Percentiles rank a stretch among this genome's conserved stretches.
Conservation (phyloP, 2,113 vertebrate species). For the Cheirogaleus medius region DNA sequence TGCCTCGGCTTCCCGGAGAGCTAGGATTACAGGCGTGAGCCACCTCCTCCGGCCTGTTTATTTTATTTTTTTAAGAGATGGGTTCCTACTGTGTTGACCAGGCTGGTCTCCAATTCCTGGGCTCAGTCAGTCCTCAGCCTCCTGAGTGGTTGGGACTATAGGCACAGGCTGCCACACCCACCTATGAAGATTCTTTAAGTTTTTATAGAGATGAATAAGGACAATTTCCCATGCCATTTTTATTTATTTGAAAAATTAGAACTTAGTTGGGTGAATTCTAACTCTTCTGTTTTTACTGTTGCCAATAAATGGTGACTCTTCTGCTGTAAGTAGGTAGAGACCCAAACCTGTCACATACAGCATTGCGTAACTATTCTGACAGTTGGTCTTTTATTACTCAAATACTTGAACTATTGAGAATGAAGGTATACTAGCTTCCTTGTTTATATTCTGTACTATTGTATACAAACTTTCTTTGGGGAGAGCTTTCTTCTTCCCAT, state of each 20-base stretch:
- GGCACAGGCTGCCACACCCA: not conserved
- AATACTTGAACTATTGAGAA: not conserved
- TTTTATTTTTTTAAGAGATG: not conserved
- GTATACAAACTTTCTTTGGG: not conserved
- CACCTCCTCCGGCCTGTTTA: not conserved
- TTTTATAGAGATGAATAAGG: not conserved
- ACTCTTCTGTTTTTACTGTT: not conserved
- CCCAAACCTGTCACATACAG: not conserved
- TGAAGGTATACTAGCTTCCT: not conserved
- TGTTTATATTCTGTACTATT: not conserved
- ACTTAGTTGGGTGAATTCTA: not conserved
- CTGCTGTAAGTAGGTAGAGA: not conserved
- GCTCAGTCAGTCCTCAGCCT: not conserved
- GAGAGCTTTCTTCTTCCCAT: not conserved
- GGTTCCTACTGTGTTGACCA: not conserved
- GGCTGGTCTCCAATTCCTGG: not conserved
- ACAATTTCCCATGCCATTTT: not conserved
- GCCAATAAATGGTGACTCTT: not conserved
- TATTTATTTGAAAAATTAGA: constrained; percentile 4
- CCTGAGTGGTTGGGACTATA: not conserved
- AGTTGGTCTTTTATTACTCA: not conserved
- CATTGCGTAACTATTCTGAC: not conserved
- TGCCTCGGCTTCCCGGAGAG: too few relatives aligned
- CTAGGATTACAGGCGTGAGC: too few relatives aligned
- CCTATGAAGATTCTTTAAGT: not conserved